These are phyloP conservation scores for Polydrusus pterygomalis DNA, from an alignment of 2,888 invertebrate species.

Conservation along the genomic window DNA sequence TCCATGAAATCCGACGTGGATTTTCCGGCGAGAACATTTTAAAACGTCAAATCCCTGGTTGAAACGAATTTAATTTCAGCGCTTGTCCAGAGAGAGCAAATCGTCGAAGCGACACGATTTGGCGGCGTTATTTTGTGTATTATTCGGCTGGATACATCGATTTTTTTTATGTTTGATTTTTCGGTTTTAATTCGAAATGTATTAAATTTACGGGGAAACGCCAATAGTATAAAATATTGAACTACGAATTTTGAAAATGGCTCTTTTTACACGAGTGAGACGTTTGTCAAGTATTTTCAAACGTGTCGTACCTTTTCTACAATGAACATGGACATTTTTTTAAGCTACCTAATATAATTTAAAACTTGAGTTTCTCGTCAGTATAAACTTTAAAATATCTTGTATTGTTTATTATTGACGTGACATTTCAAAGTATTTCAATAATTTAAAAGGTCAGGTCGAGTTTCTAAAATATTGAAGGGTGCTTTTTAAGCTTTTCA, in stretches of 20 bases:
- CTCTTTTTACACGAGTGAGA: no score
- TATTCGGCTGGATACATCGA: background rate
- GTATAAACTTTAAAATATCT: no score
- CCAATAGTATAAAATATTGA: no score
- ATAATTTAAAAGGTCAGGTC: background rate
- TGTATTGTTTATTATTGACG: background rate
- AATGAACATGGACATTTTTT: no score
- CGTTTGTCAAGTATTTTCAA: no score
- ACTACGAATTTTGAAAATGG: no score
- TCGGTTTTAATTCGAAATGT: no score
- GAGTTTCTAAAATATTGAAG: background rate
- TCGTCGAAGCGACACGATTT: background rate
- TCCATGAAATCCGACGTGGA: conserved; percentile 6
- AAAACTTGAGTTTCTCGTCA: no score
- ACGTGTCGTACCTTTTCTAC: no score
- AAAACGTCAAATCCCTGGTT: background rate
- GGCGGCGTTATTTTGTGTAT: background rate
- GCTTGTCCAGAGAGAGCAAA: conserved; percentile 6
- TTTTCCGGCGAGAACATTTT: conserved; percentile 11
- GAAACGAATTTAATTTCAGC: conserved; percentile 5
- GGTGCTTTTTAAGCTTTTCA: background rate
- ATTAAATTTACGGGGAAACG: no score
- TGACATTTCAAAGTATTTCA: background rate
- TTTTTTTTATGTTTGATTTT: background rate
- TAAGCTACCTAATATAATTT: no score